Base-by-base conservation (phyloP, 2,797 vertebrate species). In the Lophius americanus region DNA sequence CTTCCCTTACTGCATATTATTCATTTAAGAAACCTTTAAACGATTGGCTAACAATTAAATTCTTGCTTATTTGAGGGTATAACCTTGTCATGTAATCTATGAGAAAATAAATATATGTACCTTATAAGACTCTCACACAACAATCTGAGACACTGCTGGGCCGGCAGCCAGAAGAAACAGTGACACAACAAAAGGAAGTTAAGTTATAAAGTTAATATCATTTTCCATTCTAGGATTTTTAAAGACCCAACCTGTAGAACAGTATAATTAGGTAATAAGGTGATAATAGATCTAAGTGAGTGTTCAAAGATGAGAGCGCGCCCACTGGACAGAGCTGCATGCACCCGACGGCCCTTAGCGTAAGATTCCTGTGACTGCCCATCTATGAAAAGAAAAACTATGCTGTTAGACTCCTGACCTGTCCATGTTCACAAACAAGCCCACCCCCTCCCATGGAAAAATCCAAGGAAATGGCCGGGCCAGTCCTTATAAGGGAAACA, bases 401-500 rank as follows among this genome's bases (percentile, higher is more conserved):
- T 39, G 84, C 80, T 8, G 70, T 66, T 84, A 73, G 82, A 82
- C 88, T 83, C 80, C 79, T 89, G 89, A 92, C 91, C 89, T 92
- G 90, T 92, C 89, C 85, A 3, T 75, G 82, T 80, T 86, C 89
- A 87, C 87, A 89, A 92, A 87, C 90, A 91, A 88, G 88, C 83
- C 60, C 48, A 85, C 78, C 87, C 88, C 89, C 91, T 92, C 83
- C 86, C 89, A 87, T 90, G 92, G 92, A 92, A 92, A 90, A 23
- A 83, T 88, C 89, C 76, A 89, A 94, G 94, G 93, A 95, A 95
- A 94, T 92, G 92, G 92, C 92, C 90, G 91, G 92, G 92, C 90
- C 86, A 86, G 88, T 91, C 93, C 94, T 93, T 95, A 95, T 95
- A 95, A 93, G 94, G 94, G 75, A 94, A 94, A 95, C 94, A 94